These are phyloP conservation scores for Callocephalon fimbriatum DNA, from an alignment of 2,113 vertebrate species.

Conservation along the genomic window DNA sequence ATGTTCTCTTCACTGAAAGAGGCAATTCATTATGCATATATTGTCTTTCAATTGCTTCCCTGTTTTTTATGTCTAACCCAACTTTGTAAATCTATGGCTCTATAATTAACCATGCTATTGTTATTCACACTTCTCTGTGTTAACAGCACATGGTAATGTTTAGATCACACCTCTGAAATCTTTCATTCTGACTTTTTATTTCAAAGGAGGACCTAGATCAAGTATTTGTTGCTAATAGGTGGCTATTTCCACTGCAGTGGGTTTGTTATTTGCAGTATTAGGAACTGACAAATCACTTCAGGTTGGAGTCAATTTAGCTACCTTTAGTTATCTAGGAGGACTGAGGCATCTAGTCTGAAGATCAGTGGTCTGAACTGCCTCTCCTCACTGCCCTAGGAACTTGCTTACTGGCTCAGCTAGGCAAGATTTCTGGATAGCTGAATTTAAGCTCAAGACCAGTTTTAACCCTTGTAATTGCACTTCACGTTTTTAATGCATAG, in stretches of 20 bases:
- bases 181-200: background rate
- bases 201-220: background rate
- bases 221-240: background rate
- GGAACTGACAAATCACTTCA: background rate
- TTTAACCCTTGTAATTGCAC: background rate
- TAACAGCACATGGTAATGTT: background rate
- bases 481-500: background rate
- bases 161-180: background rate
- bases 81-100: background rate
- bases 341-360: background rate
- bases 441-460: background rate
- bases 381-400: rapidly evolving
- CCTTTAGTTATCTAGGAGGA: background rate
- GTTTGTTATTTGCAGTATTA: background rate
- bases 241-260: background rate
- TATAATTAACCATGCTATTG: background rate
- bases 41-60: background rate
- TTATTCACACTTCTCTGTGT: background rate
- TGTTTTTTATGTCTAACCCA: background rate
- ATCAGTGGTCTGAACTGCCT: background rate
- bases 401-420: background rate
- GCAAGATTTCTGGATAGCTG: background rate
- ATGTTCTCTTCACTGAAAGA: background rate
- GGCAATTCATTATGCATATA: background rate
- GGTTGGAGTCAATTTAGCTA: background rate